Base-by-base conservation (phyloP, 2,113 vertebrate species). In the Amphilophus citrinellus region DNA sequence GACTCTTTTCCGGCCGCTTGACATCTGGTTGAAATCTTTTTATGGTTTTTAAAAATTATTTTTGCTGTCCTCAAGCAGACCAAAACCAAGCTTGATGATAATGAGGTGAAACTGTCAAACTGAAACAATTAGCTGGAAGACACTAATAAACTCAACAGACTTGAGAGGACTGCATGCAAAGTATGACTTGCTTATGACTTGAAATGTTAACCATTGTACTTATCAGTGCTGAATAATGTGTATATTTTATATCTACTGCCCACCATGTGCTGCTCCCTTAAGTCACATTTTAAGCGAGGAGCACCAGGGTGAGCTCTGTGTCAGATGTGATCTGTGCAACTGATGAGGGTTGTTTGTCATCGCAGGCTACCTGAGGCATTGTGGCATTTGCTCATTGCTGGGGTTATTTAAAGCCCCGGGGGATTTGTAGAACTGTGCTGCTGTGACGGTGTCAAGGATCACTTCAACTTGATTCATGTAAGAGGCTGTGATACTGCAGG, bases 331-430 rank as follows among this genome's bases (percentile, higher is more conserved):
- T 90, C 78, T 92, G 82, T 84, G 50, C 65, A 59, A 76, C 77
- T 83, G 86, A 89, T 82, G 84, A 73, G 85, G 80, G 85, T 63
- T 88, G 88, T 88, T 91, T 84, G 89, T 93, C 91, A 92, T 84
- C 73, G 17, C 37, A 18, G 57, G 83, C 78, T 76, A 88, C 91
- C 89, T 77, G 65, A 73, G 88, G 83, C 91, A 91, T 27, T 35
- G 73, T 91, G 94, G 85, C 87, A 93, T 93, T 93, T 92, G 84
- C 89, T 93, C 89, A 85, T 62, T 57, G 87, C 83, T 11, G 65
- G 77, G 90, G 88, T 93, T 85, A 92, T 88, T 89, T 81, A 85
- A 77, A 87, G 85, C 90, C 84, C 81, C n/a, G 0, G 73, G 91
- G 91, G 87, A 89, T 90, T 89, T 92, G 87, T 84, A 76, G 77